These are phyloP conservation scores for Argyresthia goedartella DNA, from an alignment of 2,888 invertebrate species.

Conservation along the genomic window DNA sequence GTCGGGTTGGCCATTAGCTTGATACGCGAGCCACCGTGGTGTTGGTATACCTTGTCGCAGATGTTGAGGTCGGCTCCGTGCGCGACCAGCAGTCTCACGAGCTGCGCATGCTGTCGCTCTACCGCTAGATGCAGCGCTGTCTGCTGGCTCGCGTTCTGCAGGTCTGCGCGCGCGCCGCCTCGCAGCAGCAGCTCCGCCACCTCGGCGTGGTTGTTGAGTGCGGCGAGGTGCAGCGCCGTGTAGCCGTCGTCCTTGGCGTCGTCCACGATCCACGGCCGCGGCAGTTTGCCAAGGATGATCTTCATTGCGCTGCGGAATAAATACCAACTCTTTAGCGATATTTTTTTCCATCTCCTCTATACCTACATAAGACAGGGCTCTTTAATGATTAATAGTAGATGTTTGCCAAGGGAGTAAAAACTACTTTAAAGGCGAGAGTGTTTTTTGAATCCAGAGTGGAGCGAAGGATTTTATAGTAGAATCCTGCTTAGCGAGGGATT, in stretches of 20 bases:
- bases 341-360: too few species aligned
- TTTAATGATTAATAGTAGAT: too few species aligned
- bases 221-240: constrained; percentile 95
- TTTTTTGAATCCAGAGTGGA: too few species aligned
- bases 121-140: constrained; percentile 95
- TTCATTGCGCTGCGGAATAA: constrained; percentile 86
- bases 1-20: too few species aligned
- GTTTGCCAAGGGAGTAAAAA: too few species aligned
- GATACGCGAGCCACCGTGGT: too few species aligned
- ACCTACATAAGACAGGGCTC: too few species aligned
- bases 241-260: constrained; percentile 99
- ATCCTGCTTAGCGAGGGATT: too few species aligned
- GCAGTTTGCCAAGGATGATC: constrained; percentile 91
- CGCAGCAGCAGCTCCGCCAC: constrained; percentile 92
- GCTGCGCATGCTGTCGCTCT: constrained; percentile 97
- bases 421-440: too few species aligned
- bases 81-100: constrained; percentile 91
- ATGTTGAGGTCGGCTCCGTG: constrained; percentile 95
- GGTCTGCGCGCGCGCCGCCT: constrained; percentile 93
- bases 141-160: constrained; percentile 96
- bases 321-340: too few species aligned
- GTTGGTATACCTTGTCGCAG: constrained; percentile 97
- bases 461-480: too few species aligned
- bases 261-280: constrained; percentile 97
- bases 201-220: constrained; percentile 96